Percentiles rank a stretch among this genome's conserved stretches.
These are phyloP conservation scores for Acromyrmex heyeri DNA, from an alignment of 1,140 invertebrate species.

Conservation along the genomic window DNA sequence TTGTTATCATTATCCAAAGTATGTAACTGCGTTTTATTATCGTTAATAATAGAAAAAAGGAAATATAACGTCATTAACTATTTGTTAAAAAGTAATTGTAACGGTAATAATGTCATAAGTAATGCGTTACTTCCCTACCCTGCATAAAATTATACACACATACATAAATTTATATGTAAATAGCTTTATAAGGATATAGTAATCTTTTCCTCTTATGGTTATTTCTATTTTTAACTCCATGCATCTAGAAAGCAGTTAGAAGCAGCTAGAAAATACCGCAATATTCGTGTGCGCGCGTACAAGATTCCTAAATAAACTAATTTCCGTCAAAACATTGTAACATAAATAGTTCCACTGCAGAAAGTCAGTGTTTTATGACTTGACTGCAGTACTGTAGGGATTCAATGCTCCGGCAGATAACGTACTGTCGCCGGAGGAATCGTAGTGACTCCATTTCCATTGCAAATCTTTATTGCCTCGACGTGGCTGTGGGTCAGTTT, in stretches of 20 bases:
- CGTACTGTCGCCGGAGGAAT: constrained; percentile 45
- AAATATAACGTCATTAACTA: too few species aligned
- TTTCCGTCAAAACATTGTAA: background rate
- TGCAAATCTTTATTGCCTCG: constrained; percentile 71
- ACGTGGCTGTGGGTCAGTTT: constrained; percentile 66
- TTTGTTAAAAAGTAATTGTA: too few species aligned
- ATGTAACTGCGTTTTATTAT: too few species aligned
- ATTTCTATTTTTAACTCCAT: background rate
- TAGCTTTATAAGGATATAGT: background rate
- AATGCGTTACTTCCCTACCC: too few species aligned
- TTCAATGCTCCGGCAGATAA: constrained; percentile 66
- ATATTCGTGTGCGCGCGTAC: background rate
- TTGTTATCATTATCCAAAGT: too few species aligned
- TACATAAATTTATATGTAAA: background rate
- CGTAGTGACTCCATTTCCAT: constrained; percentile 63
- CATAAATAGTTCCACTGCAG: constrained; percentile 6
- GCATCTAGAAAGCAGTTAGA: background rate
- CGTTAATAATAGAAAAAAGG: too few species aligned
- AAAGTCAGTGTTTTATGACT: constrained; percentile 53
- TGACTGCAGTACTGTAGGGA: background rate
- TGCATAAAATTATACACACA: background rate
- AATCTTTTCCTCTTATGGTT: background rate
- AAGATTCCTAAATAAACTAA: background rate
- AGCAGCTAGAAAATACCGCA: background rate
- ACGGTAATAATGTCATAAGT: too few species aligned